Percentiles rank a stretch among this genome's conserved stretches.
Evolutionary conservation across 2,888 invertebrate genomes (phyloP).

Genomic region (Parnassius orleans): DNA sequence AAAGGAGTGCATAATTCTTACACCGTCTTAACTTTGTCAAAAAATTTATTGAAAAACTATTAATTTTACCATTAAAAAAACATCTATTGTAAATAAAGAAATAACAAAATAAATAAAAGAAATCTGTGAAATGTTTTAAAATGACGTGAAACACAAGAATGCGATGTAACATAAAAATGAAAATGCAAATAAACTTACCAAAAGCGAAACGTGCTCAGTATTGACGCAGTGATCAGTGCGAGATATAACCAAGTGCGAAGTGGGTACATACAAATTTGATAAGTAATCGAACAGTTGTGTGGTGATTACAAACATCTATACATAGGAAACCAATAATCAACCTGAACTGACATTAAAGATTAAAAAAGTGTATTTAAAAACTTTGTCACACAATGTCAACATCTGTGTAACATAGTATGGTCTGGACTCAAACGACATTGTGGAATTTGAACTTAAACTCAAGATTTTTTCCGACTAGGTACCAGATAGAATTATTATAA

Average conservation of each 20-base stretch:
- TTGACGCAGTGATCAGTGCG: constrained; percentile 37
- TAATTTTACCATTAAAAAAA: not conserved
- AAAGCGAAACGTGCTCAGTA: constrained; percentile 35
- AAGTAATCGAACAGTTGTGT: constrained; percentile 11
- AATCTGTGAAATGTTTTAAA: not conserved
- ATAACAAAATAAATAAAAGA: not conserved
- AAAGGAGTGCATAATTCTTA: too few relatives aligned
- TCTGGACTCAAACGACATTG: too few relatives aligned
- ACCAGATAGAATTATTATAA: too few relatives aligned
- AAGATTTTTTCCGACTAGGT: too few relatives aligned
- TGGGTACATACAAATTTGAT: constrained; percentile 14
- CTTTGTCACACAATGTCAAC: too few relatives aligned
- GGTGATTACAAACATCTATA: too few relatives aligned
- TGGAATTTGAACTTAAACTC: too few relatives aligned
- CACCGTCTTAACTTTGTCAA: too few relatives aligned
- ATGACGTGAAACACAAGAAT: constrained; percentile 29
- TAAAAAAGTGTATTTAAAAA: too few relatives aligned
- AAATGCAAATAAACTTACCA: constrained; percentile 58
- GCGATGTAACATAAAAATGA: constrained; percentile 35
- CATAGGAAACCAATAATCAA: too few relatives aligned
- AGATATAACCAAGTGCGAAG: constrained; percentile 7
- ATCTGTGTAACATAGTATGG: too few relatives aligned
- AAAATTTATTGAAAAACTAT: not conserved
- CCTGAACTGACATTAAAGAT: too few relatives aligned
- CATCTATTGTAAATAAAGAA: not conserved